Conservation (phyloP, 2,888 invertebrate species). For the Siphlonurus alternatus region DNA sequence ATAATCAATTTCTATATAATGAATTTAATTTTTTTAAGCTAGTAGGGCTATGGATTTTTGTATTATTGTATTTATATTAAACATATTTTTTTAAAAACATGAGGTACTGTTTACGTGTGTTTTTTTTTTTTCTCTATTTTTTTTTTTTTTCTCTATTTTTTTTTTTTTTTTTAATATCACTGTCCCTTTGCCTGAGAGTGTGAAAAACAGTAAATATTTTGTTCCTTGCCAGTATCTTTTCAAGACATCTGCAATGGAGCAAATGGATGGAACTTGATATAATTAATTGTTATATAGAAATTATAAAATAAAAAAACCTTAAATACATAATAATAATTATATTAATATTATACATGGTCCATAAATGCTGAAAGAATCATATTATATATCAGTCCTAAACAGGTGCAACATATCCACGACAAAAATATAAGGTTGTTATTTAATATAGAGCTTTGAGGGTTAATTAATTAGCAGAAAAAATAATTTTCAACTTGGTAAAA, state of each 20-base stretch:
- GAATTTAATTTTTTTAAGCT: too few species aligned
- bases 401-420: background rate
- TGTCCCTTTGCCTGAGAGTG: background rate
- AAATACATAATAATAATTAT: too few species aligned
- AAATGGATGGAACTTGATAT: background rate
- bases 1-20: too few species aligned
- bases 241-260: background rate
- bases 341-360: background rate
- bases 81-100: background rate
- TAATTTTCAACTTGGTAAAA: too few species aligned
- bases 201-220: background rate
- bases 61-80: background rate
- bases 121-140: too few species aligned
- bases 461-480: too few species aligned
- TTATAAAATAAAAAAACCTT: background rate
- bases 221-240: background rate
- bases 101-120: background rate
- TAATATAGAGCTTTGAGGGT: too few species aligned
- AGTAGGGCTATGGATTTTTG: too few species aligned
- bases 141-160: too few species aligned
- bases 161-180: too few species aligned
- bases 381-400: background rate
- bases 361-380: background rate
- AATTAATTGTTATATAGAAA: background rate
- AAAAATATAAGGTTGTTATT: too few species aligned